Percentiles rank a stretch among this genome's conserved stretches.
phyloP scores from a whole-genome alignment of 2,113 vertebrate genomes.

The Actenoides hombroni region DNA sequence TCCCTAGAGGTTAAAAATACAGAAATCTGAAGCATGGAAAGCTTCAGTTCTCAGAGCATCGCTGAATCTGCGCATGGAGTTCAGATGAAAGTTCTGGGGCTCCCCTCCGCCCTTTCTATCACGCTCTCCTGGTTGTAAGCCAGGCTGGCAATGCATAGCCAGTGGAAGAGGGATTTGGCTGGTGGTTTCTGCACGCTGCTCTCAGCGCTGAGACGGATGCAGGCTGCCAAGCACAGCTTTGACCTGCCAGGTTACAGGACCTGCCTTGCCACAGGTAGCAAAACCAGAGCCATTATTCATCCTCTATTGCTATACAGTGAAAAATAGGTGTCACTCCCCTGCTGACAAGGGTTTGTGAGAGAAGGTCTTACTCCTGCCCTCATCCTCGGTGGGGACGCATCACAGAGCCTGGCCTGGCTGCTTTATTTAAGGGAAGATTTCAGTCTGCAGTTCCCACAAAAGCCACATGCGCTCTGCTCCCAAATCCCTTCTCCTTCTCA shows the following conservation, averaged over 20 bases:
- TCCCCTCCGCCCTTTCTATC: neutral
- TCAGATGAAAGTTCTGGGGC: neutral
- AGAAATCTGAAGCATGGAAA: neutral
- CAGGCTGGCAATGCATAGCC: neutral
- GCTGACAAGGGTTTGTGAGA: neutral
- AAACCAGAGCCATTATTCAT: conserved; percentile 8
- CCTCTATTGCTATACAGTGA: neutral
- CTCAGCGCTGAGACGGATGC: neutral
- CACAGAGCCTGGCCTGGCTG: neutral
- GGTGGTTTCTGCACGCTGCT: neutral
- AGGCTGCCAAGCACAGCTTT: neutral
- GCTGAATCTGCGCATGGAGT: neutral
- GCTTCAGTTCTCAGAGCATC: neutral
- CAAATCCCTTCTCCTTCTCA: neutral
- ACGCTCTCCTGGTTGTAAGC: neutral
- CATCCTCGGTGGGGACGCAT: neutral
- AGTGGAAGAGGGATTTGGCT: neutral
- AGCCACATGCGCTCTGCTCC: neutral
- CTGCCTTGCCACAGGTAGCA: neutral
- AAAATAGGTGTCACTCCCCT: neutral
- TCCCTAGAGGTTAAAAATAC: neutral
- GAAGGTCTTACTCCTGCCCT: neutral
- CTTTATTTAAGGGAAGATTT: neutral
- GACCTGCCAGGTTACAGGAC: neutral
- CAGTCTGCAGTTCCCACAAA: neutral